A percentile compares a stretch with the other conserved stretches of the same genome.
phyloP scores from a whole-genome alignment of 2,113 vertebrate genomes.

The Nasalis larvatus region DNA sequence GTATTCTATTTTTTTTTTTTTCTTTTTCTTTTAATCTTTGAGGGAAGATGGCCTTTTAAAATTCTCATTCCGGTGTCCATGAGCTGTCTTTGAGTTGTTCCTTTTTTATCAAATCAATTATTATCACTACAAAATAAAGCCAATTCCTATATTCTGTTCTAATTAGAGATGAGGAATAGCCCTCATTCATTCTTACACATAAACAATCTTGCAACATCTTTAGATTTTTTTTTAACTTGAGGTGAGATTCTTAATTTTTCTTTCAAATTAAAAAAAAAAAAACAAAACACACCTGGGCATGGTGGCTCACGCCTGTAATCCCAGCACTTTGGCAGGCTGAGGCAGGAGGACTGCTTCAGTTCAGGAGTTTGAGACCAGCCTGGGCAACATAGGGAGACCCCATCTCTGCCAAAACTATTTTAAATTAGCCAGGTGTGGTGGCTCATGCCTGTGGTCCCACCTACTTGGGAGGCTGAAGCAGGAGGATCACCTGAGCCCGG shows the following conservation, averaged over 20 bases:
- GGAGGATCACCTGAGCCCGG: not conserved
- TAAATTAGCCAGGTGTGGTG: not conserved
- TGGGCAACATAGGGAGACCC: not conserved
- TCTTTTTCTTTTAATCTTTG: not conserved
- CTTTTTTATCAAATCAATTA: not conserved
- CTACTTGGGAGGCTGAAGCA: not conserved
- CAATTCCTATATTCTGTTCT: not conserved
- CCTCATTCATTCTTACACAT: not conserved
- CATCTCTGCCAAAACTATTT: not conserved
- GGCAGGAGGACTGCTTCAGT: not conserved
- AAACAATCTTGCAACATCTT: not conserved
- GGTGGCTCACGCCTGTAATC: not conserved
- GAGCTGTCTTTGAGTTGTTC: not conserved
- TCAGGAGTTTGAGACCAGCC: not conserved
- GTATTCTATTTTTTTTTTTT: not conserved
- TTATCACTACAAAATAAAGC: not conserved
- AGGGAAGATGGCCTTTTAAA: not conserved
- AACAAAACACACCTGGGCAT: not conserved
- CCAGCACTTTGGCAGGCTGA: not conserved
- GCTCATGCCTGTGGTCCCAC: not conserved
- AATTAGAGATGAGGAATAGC: not conserved
- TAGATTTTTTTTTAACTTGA: not conserved
- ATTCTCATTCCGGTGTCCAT: not conserved
- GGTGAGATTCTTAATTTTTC: not conserved
- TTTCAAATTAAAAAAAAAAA: not conserved